Evolutionary conservation across 2,113 vertebrate genomes (phyloP).

Genomic region (Agelaius phoeniceus): DNA sequence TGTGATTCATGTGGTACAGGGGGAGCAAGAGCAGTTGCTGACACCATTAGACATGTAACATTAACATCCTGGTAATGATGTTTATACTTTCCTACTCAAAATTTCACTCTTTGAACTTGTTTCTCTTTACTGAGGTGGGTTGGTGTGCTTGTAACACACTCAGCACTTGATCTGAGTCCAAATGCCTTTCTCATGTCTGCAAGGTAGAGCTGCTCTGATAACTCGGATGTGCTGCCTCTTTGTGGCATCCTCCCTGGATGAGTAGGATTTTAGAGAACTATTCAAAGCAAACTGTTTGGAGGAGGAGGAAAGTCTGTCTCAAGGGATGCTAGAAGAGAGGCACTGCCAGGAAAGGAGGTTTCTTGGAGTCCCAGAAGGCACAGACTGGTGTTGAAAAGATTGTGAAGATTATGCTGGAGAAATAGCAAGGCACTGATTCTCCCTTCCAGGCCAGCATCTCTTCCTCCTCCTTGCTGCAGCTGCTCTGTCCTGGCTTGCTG

Average conservation of each 20-base stretch:
- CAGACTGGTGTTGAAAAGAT: neutral
- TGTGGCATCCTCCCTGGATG: neutral
- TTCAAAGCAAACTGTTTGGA: neutral
- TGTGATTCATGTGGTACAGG: neutral
- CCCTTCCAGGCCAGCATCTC: neutral
- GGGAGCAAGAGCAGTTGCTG: neutral
- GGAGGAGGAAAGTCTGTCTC: neutral
- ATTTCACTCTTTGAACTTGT: neutral
- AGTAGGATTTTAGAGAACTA: neutral
- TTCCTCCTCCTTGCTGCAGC: neutral
- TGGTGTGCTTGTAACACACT: neutral
- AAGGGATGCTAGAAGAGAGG: neutral
- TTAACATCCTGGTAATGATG: neutral
- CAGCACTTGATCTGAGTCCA: neutral
- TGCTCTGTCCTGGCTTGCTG: neutral
- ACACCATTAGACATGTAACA: neutral
- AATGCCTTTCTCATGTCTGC: neutral
- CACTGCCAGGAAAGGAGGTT: neutral
- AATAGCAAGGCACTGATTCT: neutral
- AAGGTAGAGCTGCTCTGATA: neutral
- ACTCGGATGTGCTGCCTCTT: neutral
- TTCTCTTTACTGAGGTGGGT: neutral
- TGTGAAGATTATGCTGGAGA: neutral
- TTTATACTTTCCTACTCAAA: neutral
- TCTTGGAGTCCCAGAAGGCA: neutral